Evolutionary conservation across 2,797 vertebrate species (phyloP), one percentile per base, ranked within the genome.

Genomic region (Gymnothorax reevesii): DNA sequence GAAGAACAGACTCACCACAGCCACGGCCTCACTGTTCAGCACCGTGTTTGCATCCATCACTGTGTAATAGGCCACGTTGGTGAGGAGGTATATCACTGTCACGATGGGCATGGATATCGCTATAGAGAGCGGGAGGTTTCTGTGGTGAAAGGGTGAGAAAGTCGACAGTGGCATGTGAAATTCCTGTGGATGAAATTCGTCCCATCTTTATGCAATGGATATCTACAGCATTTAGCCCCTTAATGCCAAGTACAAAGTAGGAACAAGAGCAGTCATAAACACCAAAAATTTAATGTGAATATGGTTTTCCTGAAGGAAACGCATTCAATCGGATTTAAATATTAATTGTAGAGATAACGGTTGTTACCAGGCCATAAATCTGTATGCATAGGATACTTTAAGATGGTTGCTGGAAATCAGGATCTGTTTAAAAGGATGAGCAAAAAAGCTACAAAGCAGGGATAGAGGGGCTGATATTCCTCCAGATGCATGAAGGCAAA

Each of bases 41-140:
- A 97, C 92, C 2, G 91, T 87, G 20, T 95, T 92, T n/a, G 89
- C 90, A 60, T 96, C 94, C 94, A 97, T 87, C 57, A 96, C 96
- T 0, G 95, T 91, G 22, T 97, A 97, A 91, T 97, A 97, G 49
- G 96, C 96, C 2, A 97, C n/a, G 64, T 97, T 97, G 88, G 96
- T 97, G 88, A 97, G 88, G 88, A 97, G 95, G 94, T 97, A 97
- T 92, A 97, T 97, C 83, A 96, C 87, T 0, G 96, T 97, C 88
- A 97, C 96, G 49, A 97, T 90, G 33, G 96, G 96, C 96, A 97
- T 96, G 88, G 96, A 97, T 88, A 97, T 97, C 4, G 92, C 96
- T 55, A 97, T 97, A 84, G 96, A 93, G 89, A 97, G 87, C 1
- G 96, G 96, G 57, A 97, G 91, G 88, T 96, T 96, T 91, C 96